Evolutionary conservation across 2,797 vertebrate genomes (phyloP).

Genomic region (Chiroxiphia lanceolata): DNA sequence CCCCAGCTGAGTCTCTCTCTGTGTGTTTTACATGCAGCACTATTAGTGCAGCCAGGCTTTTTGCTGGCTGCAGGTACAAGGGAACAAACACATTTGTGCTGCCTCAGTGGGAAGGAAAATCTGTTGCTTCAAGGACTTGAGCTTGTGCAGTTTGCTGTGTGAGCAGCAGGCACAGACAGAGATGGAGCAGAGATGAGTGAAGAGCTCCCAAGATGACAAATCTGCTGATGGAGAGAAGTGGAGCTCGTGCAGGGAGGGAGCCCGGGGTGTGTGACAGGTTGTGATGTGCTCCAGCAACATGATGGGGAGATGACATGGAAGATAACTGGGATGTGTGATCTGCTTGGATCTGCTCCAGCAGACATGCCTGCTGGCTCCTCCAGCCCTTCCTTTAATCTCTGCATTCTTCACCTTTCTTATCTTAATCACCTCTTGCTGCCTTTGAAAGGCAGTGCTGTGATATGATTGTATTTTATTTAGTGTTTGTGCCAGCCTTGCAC

Average conservation of each 20-base stretch:
- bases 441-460: background rate
- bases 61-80: background rate
- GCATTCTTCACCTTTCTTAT: conserved; percentile 5
- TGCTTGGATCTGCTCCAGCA: background rate
- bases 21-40: background rate
- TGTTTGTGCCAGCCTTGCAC: background rate
- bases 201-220: background rate
- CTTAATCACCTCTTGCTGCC: background rate
- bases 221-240: background rate
- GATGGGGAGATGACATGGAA: background rate
- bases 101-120: background rate
- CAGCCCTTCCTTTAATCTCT: background rate
- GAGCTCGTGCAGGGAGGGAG: background rate
- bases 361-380: background rate
- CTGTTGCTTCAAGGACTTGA: background rate
- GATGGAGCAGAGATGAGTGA: background rate
- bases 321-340: background rate
- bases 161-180: background rate
- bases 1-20: background rate
- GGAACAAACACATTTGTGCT: background rate
- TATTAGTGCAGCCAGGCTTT: background rate
- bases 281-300: background rate
- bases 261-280: background rate
- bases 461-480: background rate
- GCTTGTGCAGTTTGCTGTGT: background rate